Conservation (phyloP, 1,140 invertebrate genomes). For the Nymphalis io region DNA sequence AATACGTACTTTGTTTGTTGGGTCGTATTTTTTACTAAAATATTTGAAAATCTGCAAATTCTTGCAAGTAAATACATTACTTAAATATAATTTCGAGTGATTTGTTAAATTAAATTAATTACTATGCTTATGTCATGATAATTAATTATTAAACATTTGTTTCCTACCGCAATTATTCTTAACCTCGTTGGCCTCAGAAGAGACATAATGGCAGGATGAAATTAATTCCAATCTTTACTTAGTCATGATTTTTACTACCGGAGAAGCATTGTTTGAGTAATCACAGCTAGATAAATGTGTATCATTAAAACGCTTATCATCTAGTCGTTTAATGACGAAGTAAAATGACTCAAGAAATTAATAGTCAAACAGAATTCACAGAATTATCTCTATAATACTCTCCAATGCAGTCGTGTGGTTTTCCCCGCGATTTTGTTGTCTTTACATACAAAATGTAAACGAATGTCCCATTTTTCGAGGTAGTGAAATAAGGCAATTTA, state of each 20-base stretch:
- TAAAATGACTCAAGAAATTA: constrained; percentile 11
- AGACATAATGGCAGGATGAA: constrained; percentile 24
- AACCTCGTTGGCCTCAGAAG: constrained; percentile 5
- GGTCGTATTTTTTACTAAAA: too few relatives aligned
- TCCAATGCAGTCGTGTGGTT: not conserved
- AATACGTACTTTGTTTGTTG: too few relatives aligned
- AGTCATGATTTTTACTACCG: constrained; percentile 24
- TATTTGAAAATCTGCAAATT: too few relatives aligned
- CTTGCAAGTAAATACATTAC: too few relatives aligned
- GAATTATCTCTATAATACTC: not conserved
- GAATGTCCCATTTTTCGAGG: too few relatives aligned
- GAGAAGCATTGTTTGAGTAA: constrained; percentile 26
- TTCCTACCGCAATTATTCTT: constrained; percentile 5
- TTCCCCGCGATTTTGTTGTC: too few relatives aligned
- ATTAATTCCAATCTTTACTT: constrained; percentile 29
- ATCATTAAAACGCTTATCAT: constrained; percentile 24
- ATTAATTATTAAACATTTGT: not conserved
- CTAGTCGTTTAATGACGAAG: constrained; percentile 13
- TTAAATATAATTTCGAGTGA: not conserved
- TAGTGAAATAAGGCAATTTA: too few relatives aligned
- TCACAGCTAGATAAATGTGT: constrained; percentile 17
- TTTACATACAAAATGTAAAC: too few relatives aligned
- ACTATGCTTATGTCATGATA: constrained; percentile 12
- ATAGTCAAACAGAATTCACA: not conserved
- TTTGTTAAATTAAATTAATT: not conserved